These are phyloP conservation scores for Meganola albula DNA, from an alignment of 2,888 invertebrate genomes.

Conservation along the genomic window DNA sequence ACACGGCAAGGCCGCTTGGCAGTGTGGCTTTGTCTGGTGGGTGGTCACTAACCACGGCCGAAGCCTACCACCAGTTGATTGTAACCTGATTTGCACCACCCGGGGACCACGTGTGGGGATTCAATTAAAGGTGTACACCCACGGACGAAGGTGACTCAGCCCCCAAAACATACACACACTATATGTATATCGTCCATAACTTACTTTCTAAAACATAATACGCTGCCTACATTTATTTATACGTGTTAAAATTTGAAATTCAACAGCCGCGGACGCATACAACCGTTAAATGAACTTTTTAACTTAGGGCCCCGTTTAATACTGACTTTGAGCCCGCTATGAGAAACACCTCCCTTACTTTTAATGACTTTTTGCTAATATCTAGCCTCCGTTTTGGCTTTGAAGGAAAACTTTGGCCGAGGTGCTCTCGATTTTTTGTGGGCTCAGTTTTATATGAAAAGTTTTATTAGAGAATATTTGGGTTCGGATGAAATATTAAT, in stretches of 20 bases:
- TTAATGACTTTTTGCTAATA: conserved; percentile 78
- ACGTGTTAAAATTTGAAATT: conserved; percentile 59
- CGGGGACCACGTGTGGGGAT: no score
- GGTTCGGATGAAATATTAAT: no score
- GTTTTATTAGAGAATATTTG: conserved; percentile 11
- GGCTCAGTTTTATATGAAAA: conserved; percentile 12
- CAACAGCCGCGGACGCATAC: conserved; percentile 54
- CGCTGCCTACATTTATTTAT: conserved; percentile 23
- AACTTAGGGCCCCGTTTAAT: conserved; percentile 65
- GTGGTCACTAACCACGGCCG: no score
- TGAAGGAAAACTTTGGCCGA: conserved; percentile 44
- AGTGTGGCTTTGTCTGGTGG: no score
- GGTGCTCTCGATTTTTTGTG: conserved; percentile 23
- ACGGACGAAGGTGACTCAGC: no score
- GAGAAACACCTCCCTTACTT: conserved; percentile 74
- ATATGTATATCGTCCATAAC: no score
- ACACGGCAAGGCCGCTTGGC: no score
- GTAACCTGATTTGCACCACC: no score
- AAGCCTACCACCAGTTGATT: no score
- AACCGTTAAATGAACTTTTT: conserved; percentile 77
- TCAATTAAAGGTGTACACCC: no score
- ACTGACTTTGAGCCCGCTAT: conserved; percentile 67
- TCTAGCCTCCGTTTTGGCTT: conserved; percentile 52
- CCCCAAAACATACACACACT: no score
- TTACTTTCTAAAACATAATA: no score